phyloP scores from a whole-genome alignment of 2,888 invertebrate species.

The Chelonus formosanus region DNA sequence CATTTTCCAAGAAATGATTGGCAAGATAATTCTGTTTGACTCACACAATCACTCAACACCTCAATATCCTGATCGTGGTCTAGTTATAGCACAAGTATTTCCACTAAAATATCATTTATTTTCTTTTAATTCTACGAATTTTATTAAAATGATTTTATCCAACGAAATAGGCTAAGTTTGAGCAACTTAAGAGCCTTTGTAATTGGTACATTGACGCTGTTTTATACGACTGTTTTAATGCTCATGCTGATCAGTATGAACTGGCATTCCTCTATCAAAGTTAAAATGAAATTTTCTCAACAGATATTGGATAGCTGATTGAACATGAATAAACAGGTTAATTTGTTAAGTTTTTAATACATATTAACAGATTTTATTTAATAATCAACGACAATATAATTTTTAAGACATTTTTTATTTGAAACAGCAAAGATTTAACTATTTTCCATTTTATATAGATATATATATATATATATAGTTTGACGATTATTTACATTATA shows the following conservation, averaged over 20 bases:
- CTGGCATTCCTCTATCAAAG: constrained; percentile 65
- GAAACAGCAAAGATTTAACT: constrained; percentile 54
- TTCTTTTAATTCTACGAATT: not conserved
- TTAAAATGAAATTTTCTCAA: too few species aligned
- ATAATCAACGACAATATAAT: too few species aligned
- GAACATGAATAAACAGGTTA: too few species aligned
- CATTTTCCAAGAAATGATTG: constrained; percentile 64
- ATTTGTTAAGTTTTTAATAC: too few species aligned
- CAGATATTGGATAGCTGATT: too few species aligned
- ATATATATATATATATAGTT: constrained; percentile 39
- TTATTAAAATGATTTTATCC: not conserved
- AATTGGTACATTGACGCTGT: constrained; percentile 64
- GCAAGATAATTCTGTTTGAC: constrained; percentile 66
- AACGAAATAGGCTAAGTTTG: constrained; percentile 45
- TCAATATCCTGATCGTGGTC: constrained; percentile 63
- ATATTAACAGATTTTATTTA: too few species aligned
- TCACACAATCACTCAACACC: constrained; percentile 63
- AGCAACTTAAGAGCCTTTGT: constrained; percentile 64
- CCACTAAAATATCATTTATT: too few species aligned
- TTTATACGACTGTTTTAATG: constrained; percentile 63
- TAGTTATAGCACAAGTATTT: constrained; percentile 66
- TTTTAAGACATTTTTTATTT: constrained; percentile 44
- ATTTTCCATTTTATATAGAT: constrained; percentile 31
- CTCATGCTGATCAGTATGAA: constrained; percentile 65
- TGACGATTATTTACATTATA: constrained; percentile 63